These are phyloP conservation scores for Echeneis naucrates DNA, from an alignment of 2,797 vertebrate genomes.

Conservation along the genomic window DNA sequence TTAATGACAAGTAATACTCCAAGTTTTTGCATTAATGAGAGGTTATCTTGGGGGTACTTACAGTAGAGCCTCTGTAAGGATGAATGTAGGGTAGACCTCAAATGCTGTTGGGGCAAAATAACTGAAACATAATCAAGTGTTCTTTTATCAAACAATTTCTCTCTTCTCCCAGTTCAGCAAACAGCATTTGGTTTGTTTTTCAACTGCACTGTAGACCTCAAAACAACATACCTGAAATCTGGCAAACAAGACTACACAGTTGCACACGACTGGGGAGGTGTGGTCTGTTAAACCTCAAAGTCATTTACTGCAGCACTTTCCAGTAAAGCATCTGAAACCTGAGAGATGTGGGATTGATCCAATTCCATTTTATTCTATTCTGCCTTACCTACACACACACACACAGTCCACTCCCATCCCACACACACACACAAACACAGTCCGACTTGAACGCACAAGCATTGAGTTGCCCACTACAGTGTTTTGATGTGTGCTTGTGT, in stretches of 20 bases:
- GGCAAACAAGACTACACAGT: conserved; percentile 1
- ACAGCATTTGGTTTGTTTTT: neutral
- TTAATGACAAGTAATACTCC: neutral
- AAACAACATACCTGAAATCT: conserved; percentile 7
- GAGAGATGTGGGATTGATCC: conserved; percentile 65
- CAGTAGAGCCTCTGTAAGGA: neutral
- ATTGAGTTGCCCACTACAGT: conserved; percentile 10
- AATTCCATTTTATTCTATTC: conserved; percentile 26
- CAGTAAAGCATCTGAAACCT: conserved; percentile 72
- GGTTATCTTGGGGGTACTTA: neutral
- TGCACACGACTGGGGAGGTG: conserved; percentile 4
- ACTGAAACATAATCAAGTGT: neutral
- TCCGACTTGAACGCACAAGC: too few relatives aligned
- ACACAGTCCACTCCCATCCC: neutral
- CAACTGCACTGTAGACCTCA: neutral
- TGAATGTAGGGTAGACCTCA: neutral
- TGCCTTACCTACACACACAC: conserved; percentile 6
- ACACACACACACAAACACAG: neutral
- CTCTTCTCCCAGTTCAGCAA: neutral
- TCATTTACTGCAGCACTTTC: conserved; percentile 60
- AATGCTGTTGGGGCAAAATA: neutral
- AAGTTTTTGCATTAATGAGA: neutral
- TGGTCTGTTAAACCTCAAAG: conserved; percentile 46
- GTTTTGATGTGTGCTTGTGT: conserved; percentile 22
- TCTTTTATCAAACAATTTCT: neutral